A percentile compares a stretch with the other conserved stretches of the same genome.
phyloP scores from a whole-genome alignment of 2,797 vertebrate species.

The Periophthalmus magnuspinnatus region DNA sequence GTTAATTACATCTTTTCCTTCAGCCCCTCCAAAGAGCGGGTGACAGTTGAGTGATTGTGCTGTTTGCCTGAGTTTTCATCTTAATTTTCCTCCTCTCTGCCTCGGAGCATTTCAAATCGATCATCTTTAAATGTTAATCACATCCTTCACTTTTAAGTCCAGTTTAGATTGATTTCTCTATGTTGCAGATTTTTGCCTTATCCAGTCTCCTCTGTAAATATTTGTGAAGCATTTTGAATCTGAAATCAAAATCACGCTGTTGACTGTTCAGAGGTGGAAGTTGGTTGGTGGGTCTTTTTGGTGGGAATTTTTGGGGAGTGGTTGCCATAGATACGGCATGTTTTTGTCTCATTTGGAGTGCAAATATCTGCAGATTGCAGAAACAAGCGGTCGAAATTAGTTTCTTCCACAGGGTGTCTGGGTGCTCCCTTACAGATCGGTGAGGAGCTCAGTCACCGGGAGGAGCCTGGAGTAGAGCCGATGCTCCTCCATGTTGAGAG shows the following conservation, averaged over 20 bases:
- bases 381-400: too few relatives aligned
- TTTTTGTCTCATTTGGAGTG: slow-evolving; percentile 35
- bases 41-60: background rate
- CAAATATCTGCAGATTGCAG: background rate
- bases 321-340: slow-evolving; percentile 62
- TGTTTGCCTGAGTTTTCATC: background rate
- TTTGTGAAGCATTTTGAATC: background rate
- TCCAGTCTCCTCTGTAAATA: background rate
- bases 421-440: too few relatives aligned
- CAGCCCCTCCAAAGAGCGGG: background rate
- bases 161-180: background rate
- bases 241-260: background rate
- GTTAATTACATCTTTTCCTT: background rate
- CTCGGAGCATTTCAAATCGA: slow-evolving; percentile 35
- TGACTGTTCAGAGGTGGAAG: slow-evolving; percentile 3
- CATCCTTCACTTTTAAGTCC: slow-evolving; percentile 15
- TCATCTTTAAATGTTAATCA: slow-evolving; percentile 35
- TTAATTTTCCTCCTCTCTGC: background rate
- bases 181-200: slow-evolving; percentile 32
- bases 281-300: slow-evolving; percentile 17
- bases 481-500: too few relatives aligned
- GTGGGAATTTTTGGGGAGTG: slow-evolving; percentile 19
- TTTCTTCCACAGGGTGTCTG: too few relatives aligned
- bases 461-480: too few relatives aligned
- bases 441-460: too few relatives aligned